phyloP scores from a whole-genome alignment of 2,113 vertebrate genomes.

The Cervus canadensis region DNA sequence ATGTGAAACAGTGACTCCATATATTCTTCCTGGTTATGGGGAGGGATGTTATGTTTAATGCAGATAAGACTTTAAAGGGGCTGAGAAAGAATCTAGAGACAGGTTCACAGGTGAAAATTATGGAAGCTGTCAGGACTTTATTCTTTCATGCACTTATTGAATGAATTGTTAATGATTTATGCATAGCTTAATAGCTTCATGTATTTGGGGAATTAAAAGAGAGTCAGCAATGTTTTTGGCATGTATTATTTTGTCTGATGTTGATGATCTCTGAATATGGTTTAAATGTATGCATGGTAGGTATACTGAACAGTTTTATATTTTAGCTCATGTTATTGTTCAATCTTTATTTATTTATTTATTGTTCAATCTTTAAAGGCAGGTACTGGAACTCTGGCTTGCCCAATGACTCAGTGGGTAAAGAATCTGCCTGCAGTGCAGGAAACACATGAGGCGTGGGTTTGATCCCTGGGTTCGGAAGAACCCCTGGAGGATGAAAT shows the following conservation, averaged over 20 bases:
- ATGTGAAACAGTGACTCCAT: not conserved
- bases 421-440: not conserved
- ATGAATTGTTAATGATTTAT: not conserved
- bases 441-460: not conserved
- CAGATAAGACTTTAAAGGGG: not conserved
- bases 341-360: not conserved
- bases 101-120: not conserved
- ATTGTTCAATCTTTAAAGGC: not conserved
- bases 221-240: not conserved
- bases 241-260: not conserved
- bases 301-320: not conserved
- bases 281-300: not conserved
- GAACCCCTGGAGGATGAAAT: not conserved
- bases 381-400: not conserved
- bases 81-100: not conserved
- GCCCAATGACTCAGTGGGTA: not conserved
- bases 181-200: not conserved
- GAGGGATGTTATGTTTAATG: not conserved
- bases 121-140: not conserved
- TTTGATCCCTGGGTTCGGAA: not conserved
- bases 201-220: not conserved
- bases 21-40: not conserved
- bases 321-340: not conserved
- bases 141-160: not conserved
- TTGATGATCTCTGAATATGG: not conserved